Base-by-base conservation (phyloP, 2,797 vertebrate species). In the Crypturellus tataupa region DNA sequence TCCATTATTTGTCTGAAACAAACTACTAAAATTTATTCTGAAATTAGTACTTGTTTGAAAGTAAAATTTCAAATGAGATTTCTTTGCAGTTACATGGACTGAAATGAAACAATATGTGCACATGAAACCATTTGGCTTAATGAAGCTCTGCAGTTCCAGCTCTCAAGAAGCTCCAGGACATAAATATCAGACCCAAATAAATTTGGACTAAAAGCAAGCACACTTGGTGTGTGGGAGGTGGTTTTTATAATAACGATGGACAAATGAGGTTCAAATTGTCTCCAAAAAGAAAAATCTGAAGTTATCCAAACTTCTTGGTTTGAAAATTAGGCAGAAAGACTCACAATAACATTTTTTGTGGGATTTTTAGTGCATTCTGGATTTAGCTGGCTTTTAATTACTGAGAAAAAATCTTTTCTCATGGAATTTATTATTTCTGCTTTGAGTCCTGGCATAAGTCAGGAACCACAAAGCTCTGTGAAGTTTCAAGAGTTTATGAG, bases 301-400 rank as follows among this genome's bases (percentile, higher is more conserved):
- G 44, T 27, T 78, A 69, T 89, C n/a, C 77, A 75, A 73, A 82
- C 12, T 59, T 78, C 44, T 73, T 59, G 51, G 18, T 60, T 82
- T 79, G n/a, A 20, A 82, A 82, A 65, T 86, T 51, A 70, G 12
- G 17, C 33, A 85, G 35, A 70, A 85, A 79, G 10, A 27, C 24
- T 55, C 60, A 39, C 23, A 89, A 75, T 49, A 79, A 55, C 24
- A 49, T 12, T 85, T 12, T 59, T 62, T 64, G 67, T 47, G 51
- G 35, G 40, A 44, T 79, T 83, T 78, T 51, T 9, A 33, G 7
- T 75, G 13, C 31, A 17, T 1, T 87, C 47, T 78, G 44, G 18
- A 83, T 89, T 93, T 67, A 85, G 19, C 39, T 82, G 42, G 42
- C 62, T 82, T 25, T 76, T 69, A 51, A 87, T 70, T 87, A 62